Evolutionary conservation across 1,140 invertebrate species (phyloP).

Genomic region (Drosophila oshimai): DNA sequence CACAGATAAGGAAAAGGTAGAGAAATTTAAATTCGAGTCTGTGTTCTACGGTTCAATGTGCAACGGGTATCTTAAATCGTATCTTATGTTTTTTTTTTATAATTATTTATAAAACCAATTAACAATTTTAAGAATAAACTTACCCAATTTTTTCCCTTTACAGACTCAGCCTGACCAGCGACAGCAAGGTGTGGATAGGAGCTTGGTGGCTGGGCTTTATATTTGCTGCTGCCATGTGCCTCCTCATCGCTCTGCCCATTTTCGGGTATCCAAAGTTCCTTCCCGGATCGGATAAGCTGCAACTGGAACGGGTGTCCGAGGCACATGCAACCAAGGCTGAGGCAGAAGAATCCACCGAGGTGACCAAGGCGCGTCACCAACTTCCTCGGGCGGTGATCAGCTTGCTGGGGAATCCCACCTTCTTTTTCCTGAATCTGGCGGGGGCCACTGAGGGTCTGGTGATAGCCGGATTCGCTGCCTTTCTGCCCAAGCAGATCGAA

Average conservation of each 20-base stretch:
- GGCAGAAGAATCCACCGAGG: neutral
- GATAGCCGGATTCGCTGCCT: slow-evolving; percentile 91
- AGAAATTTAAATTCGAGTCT: too few relatives aligned
- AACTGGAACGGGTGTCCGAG: slow-evolving; percentile 87
- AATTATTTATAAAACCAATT: neutral
- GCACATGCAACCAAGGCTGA: slow-evolving; percentile 85
- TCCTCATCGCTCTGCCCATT: slow-evolving; percentile 88
- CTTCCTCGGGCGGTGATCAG: slow-evolving; percentile 87
- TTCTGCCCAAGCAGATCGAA: slow-evolving; percentile 92
- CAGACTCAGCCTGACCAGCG: slow-evolving; percentile 87
- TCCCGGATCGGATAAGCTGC: slow-evolving; percentile 87
- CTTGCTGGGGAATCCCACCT: slow-evolving; percentile 89
- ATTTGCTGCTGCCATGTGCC: slow-evolving; percentile 86
- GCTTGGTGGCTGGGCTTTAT: slow-evolving; percentile 95
- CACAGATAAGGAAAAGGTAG: too few relatives aligned
- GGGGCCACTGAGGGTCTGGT: slow-evolving; percentile 91
- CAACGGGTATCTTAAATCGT: too few relatives aligned
- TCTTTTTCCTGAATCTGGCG: slow-evolving; percentile 91
- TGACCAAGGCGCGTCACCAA: slow-evolving; percentile 82
- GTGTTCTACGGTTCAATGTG: too few relatives aligned
- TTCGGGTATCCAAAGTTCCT: slow-evolving; percentile 88
- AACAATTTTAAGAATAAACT: neutral
- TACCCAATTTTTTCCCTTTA: slow-evolving; percentile 4
- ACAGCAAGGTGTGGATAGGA: slow-evolving; percentile 91
- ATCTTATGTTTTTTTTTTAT: too few relatives aligned